Conservation (phyloP, 2,888 invertebrate species). For the Dynastes grantii region DNA sequence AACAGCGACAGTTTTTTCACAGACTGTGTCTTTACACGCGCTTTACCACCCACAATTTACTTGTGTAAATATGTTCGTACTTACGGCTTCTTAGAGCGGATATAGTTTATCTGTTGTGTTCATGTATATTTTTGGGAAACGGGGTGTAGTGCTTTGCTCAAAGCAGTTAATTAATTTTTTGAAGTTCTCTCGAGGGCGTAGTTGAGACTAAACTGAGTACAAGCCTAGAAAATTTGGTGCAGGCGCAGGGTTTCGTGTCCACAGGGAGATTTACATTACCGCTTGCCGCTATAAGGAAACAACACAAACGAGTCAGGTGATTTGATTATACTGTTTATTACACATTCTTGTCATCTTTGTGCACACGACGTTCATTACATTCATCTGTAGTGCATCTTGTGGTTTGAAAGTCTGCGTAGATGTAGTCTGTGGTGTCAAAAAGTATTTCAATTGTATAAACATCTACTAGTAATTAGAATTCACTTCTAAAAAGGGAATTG, state of each 20-base stretch:
- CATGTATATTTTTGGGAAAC: constrained; percentile 31
- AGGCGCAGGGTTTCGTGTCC: constrained; percentile 74
- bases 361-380: constrained; percentile 28
- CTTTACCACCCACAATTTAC: constrained; percentile 40
- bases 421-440: too few species aligned
- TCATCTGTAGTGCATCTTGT: constrained; percentile 5
- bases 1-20: constrained; percentile 20
- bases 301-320: constrained; percentile 89
- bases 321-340: constrained; percentile 40
- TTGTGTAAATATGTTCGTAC: constrained; percentile 32
- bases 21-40: constrained; percentile 29
- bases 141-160: constrained; percentile 43
- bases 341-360: constrained; percentile 33
- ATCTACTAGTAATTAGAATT: too few species aligned
- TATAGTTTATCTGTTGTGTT: constrained; percentile 23
- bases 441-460: too few species aligned
- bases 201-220: constrained; percentile 69
- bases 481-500: too few species aligned
- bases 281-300: constrained; percentile 85
- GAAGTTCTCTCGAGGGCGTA: constrained; percentile 62
- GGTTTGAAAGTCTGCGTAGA: too few species aligned
- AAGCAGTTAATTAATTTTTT: constrained; percentile 51
- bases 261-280: constrained; percentile 82
- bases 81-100: constrained; percentile 31
- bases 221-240: constrained; percentile 75